A percentile compares a stretch with the other conserved stretches of the same genome.
Evolutionary conservation across 2,888 invertebrate species (phyloP).

Genomic region (Sarcophaga rosellei): DNA sequence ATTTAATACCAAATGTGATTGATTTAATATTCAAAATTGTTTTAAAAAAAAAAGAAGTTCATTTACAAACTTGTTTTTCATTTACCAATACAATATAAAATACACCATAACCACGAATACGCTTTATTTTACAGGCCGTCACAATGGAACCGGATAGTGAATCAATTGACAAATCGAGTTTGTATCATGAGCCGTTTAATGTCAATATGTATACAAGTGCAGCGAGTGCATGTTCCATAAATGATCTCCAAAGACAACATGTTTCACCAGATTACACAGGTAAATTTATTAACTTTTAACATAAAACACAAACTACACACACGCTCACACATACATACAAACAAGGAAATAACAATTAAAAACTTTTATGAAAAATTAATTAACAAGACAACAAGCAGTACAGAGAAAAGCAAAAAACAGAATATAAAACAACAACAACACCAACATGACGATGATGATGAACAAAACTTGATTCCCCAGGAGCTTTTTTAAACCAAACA

Average conservation of each 20-base stretch:
- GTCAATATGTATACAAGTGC: conserved; percentile 82
- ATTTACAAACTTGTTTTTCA: no score
- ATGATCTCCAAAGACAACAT: conserved; percentile 82
- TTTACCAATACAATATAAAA: no score
- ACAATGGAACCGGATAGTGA: conserved; percentile 79
- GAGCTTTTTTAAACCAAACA: conserved; percentile 23
- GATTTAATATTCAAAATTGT: no score
- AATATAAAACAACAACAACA: not conserved
- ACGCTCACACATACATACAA: not conserved
- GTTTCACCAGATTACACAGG: conserved; percentile 84
- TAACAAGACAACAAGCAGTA: not conserved
- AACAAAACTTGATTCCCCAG: not conserved
- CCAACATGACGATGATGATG: no score
- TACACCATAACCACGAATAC: not conserved
- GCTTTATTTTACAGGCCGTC: conserved; percentile 71
- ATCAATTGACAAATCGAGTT: conserved; percentile 82
- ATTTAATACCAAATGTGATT: no score
- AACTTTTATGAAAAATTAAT: conserved; percentile 54
- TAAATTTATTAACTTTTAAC: conserved; percentile 74
- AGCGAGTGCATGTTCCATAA: conserved; percentile 81
- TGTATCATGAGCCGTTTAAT: conserved; percentile 82
- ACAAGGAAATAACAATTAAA: conserved; percentile 10
- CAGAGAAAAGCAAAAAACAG: not conserved
- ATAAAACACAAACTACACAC: not conserved
- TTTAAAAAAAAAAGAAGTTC: no score